Evolutionary conservation across 2,797 vertebrate species (phyloP), one percentile per base, ranked within the genome.

Genomic region (Darevskia mixta): DNA sequence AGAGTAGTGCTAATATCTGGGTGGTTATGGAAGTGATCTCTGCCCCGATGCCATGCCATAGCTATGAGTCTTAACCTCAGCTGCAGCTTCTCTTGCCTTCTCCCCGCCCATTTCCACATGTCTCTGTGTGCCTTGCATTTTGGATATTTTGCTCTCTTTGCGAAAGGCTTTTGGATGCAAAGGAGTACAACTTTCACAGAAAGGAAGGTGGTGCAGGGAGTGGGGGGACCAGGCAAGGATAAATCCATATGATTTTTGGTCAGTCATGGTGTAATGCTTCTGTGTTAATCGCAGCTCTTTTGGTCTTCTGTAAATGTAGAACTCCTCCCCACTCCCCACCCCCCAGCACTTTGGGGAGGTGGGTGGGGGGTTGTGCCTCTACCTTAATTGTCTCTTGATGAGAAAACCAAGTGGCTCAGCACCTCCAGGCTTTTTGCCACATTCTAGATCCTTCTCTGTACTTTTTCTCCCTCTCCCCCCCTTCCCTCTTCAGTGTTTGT

Each of bases 401-500:
- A 94, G 93, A 78, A 66, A 55, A 75, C 18, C 78, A 76, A 86
- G 83, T 55, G 8, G 58, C 64, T 77, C 41, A 8, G n/a, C 90
- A 89, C 89, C 89, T 89, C 90, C 88, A 92, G 90, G 92, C 93
- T 89, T 72, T 82, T 45, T 7, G 55, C 83, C 87, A 82, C 77
- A 71, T 91, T 92, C 93, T 92, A 88, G 95, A 92, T 89, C 43
- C 92, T 93, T 94, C 93, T 94, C 61, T 11, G 10, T 9, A 20
- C 29, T 32, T 32, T n/a, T 72, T 32, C 71, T 32, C 2, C 71
- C 29, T 49, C 93, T 93, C 93, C 89, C 82, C 0, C 58, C 92
- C 90, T 93, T 91, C 92, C 91, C 93, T 88, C 88, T 61, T 92
- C 93, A 96, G 95, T 97, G 96, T 98, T 98, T 97, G 96, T 96